Percentiles rank a stretch among this genome's conserved stretches.
phyloP scores from a whole-genome alignment of 2,888 invertebrate genomes.

The Drosophila stalkeri region DNA sequence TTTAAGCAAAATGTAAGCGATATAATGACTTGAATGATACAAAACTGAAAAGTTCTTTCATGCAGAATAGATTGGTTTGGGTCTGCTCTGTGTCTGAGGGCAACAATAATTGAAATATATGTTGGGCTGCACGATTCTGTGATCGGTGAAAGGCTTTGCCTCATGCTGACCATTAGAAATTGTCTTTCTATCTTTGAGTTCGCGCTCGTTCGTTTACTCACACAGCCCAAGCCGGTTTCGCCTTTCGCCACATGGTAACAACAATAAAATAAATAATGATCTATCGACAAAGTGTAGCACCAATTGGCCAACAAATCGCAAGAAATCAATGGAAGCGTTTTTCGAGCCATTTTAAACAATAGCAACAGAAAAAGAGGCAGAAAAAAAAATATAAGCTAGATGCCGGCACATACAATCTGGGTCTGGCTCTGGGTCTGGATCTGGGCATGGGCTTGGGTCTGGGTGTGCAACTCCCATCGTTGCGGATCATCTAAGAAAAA shows the following conservation, averaged over 20 bases:
- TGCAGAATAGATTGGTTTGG: not conserved
- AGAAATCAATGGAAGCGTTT: conserved; percentile 38
- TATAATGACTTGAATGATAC: not conserved
- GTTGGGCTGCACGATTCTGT: not conserved
- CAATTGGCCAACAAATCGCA: conserved; percentile 60
- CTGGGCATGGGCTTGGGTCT: conserved; percentile 3
- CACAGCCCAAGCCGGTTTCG: conserved; percentile 40
- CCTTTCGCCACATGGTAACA: conserved; percentile 45
- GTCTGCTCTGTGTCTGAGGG: not conserved
- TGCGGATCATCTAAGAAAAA: conserved; percentile 9
- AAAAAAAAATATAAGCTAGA: not conserved
- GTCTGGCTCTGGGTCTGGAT: conserved; percentile 7
- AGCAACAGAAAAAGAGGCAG: conserved; percentile 15
- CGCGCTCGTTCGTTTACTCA: not conserved
- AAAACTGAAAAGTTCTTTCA: not conserved
- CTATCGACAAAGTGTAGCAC: conserved; percentile 62
- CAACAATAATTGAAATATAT: conserved; percentile 7
- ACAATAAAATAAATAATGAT: conserved; percentile 40
- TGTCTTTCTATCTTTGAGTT: conserved; percentile 5
- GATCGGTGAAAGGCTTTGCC: conserved; percentile 43
- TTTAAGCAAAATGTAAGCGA: not conserved
- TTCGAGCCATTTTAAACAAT: conserved; percentile 14
- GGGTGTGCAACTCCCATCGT: not conserved
- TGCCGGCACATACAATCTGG: conserved; percentile 32
- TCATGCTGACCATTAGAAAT: conserved; percentile 7